Evolutionary conservation across 2,797 vertebrate species (phyloP).

Genomic region (Hirundo rustica): DNA sequence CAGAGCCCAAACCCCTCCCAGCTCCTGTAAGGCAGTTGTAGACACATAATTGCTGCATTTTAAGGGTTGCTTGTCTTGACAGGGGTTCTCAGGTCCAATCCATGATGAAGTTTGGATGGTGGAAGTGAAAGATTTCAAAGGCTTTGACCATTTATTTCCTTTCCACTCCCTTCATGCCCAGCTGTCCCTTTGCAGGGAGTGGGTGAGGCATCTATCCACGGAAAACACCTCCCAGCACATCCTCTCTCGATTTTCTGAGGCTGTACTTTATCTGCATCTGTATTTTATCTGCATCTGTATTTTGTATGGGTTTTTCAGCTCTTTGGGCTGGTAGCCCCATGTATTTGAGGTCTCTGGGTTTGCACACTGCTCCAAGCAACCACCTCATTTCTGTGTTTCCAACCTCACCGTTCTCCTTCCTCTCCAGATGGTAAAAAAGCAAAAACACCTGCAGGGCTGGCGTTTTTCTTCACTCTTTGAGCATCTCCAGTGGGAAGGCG

Average conservation of each 20-base stretch:
- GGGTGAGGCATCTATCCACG: background rate
- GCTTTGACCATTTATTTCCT: background rate
- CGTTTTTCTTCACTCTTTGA: background rate
- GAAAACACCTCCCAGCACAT: background rate
- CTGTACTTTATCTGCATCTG: background rate
- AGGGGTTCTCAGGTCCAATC: background rate
- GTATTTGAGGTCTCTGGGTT: background rate
- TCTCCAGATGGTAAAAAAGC: background rate
- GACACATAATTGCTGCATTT: background rate
- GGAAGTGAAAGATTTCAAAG: background rate
- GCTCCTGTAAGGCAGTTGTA: background rate
- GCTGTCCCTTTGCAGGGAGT: background rate
- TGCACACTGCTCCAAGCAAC: background rate
- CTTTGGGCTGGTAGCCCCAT: background rate
- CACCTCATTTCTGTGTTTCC: background rate
- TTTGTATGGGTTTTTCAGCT: background rate
- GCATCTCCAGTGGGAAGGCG: background rate
- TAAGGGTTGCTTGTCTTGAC: background rate
- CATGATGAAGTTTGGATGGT: background rate
- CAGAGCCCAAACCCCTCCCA: accelerated
- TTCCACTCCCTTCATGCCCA: background rate
- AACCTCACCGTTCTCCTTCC: background rate
- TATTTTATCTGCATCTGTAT: background rate
- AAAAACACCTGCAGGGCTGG: background rate
- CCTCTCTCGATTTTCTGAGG: background rate